A percentile compares a stretch with the other conserved stretches of the same genome.
phyloP scores from a whole-genome alignment of 2,113 vertebrate genomes.

The Xenopus borealis region DNA sequence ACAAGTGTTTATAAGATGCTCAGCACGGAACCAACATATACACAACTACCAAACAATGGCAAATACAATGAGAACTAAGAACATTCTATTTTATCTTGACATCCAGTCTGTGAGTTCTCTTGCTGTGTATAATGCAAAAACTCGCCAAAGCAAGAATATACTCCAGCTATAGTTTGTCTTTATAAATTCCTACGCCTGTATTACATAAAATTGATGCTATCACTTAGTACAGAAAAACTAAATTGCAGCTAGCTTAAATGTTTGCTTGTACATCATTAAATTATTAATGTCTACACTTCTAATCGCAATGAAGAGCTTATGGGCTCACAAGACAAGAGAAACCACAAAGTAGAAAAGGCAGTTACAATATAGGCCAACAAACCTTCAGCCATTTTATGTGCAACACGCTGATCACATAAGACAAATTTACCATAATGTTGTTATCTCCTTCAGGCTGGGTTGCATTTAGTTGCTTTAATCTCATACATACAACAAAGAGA shows the following conservation, averaged over 20 bases:
- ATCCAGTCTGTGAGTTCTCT: slow-evolving; percentile 7
- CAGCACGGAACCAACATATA: too few species aligned
- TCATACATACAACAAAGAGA: slow-evolving; percentile 59
- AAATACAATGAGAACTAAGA: not conserved
- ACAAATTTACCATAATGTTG: slow-evolving; percentile 81
- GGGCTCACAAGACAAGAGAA: slow-evolving; percentile 68
- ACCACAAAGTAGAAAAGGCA: slow-evolving; percentile 64
- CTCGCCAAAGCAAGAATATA: too few species aligned
- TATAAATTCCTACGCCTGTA: too few species aligned
- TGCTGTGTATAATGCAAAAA: not conserved
- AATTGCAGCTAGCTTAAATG: too few species aligned
- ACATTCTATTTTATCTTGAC: not conserved
- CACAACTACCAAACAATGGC: too few species aligned
- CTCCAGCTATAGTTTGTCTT: too few species aligned
- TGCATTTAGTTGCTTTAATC: slow-evolving; percentile 73
- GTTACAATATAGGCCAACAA: slow-evolving; percentile 76
- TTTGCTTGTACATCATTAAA: too few species aligned
- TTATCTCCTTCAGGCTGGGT: slow-evolving; percentile 76
- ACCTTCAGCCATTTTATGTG: slow-evolving; percentile 89
- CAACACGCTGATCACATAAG: slow-evolving; percentile 85
- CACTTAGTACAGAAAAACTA: too few species aligned
- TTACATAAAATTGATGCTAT: too few species aligned
- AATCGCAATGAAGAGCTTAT: too few species aligned
- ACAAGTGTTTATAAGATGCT: too few species aligned
- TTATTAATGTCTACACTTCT: too few species aligned